A percentile compares a stretch with the other conserved stretches of the same genome.
These are phyloP conservation scores for Drosophila mojavensis DNA, from an alignment of 1,140 invertebrate genomes.

Conservation along the genomic window DNA sequence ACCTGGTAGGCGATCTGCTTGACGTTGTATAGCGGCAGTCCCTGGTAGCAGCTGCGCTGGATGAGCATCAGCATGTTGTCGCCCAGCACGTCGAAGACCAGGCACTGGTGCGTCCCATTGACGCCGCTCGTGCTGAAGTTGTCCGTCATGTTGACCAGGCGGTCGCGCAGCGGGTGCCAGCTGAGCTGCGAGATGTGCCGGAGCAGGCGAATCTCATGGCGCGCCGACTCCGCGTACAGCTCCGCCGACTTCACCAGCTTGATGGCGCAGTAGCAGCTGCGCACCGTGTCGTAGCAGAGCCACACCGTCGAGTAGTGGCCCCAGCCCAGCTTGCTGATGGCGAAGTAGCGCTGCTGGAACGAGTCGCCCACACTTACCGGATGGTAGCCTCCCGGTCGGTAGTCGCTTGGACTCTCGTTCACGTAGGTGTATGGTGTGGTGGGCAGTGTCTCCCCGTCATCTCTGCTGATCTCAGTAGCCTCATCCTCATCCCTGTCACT, in stretches of 20 bases:
- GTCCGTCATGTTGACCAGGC: constrained; percentile 97
- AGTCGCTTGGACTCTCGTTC: constrained; percentile 96
- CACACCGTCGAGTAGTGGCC: constrained; percentile 99
- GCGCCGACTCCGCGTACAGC: constrained; percentile 98
- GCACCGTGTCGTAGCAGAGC: constrained; percentile 96
- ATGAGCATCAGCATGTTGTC: constrained; percentile 98
- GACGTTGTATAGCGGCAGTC: constrained; percentile 97
- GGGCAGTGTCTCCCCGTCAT: background rate
- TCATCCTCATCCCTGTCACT: no score
- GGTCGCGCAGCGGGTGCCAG: constrained; percentile 92
- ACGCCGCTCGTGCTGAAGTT: constrained; percentile 98
- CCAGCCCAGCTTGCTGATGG: constrained; percentile 98
- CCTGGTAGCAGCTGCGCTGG: constrained; percentile 97
- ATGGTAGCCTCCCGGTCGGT: constrained; percentile 97
- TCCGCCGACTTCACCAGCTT: constrained; percentile 99
- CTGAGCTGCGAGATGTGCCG: constrained; percentile 95
- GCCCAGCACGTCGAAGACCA: constrained; percentile 99
- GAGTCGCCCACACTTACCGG: constrained; percentile 97
- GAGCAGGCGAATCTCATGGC: constrained; percentile 98
- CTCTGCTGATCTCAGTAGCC: background rate
- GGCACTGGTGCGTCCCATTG: constrained; percentile 97
- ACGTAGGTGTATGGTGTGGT: constrained; percentile 86
- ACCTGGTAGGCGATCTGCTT: constrained; percentile 97
- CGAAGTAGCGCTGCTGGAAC: constrained; percentile 93
- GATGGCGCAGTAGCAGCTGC: constrained; percentile 96